Evolutionary conservation across 2,888 invertebrate genomes (phyloP), one percentile per base, ranked within the genome.

Genomic region (Chouioia cunea): DNA sequence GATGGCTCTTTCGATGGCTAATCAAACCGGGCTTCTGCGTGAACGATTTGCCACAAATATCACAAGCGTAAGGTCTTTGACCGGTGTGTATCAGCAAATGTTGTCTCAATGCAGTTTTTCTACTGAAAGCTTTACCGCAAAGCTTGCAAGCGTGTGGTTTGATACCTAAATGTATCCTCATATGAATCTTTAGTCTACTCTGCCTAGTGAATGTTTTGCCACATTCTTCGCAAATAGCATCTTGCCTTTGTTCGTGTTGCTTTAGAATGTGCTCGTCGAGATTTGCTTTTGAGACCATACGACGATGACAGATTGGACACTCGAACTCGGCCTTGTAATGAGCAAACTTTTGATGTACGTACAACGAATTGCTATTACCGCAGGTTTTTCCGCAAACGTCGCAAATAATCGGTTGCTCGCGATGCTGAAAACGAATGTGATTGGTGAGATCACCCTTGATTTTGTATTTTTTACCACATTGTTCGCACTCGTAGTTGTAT

Each of bases 1-100:
- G 85, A 77, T 85, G 85, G n/a, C 81, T 82, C 56, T 85, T 85
- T 8, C 85, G 76, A 57, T 85, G 85, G 48, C 84, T 83, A 65
- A 85, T 85, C 16, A 85, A 71, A 22, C 85, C 85, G 0, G 85
- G 84, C 43, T 80, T 80, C 27, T 85, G 85, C 0, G 83, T 85
- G 67, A 85, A 85, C 8, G 81, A 79, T 48, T 85, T 85, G 2
- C 82, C 84, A 44, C 85, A 85, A 18, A 85, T 82, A 54, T 85
- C 85, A 68, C 85, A 85, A 0, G 82, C 78, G 70, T 84, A 85
- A 0, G 84, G 84, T 50, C 82, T 77, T 43, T 82, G 76, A 0
- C 84, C 84, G 0, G 82, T 83, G 65, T 85, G 84, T 27, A 85
- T 85, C 2, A 85, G 76, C 20, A 84, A 48, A 57, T 85, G 85